Evolutionary conservation across 1,140 invertebrate genomes (phyloP), one percentile per base, ranked within the genome.

Genomic region (Sminthurides bifidus): DNA sequence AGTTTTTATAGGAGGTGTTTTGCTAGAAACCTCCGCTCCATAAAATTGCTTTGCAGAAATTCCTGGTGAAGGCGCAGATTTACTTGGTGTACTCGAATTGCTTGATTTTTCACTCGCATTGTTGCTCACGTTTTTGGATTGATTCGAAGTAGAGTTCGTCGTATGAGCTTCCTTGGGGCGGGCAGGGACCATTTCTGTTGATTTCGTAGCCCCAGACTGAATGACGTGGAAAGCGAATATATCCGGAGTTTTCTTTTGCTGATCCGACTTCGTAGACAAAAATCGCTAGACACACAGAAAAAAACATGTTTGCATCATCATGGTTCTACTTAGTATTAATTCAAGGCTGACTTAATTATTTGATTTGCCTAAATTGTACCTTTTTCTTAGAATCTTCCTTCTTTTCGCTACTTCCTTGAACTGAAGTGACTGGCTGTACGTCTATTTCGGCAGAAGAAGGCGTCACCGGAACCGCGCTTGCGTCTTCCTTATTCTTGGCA

Each of bases 221-320:
- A 64, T 57, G n/a, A 64, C 59, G 53, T 61, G 61, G 51, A 66
- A 63, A 29, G 43, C 56, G 1, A 65, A 55, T 24, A 23, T 17
- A 29, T 38, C 19, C 4, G 43, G 24, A 38, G 49, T 44, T n/a
- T 31, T 41, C 30, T 54, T 57, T 35, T 58, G 40, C 15, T 29
- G 38, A 14, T 56, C 54, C 10, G 21, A 0, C 49, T 35, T 44
- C 21, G 33, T 49, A 2, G 54, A 61, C 40, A 57, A 51, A 1
- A 38, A 12, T 37, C 58, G 31, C 53, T 59, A 29, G 4, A 54
- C 15, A 19, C 30, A 29, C 29, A 50, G 35, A 49, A 26, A 52
- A 52, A 52, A 26, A 23, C n/a, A 43, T 15, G 6, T 48, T 48
- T 6, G 14, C 24, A 48, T 8, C 8, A 48, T 5, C 19, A 26